Base-by-base conservation (phyloP, 2,888 invertebrate species). In the Cheilosia soror region DNA sequence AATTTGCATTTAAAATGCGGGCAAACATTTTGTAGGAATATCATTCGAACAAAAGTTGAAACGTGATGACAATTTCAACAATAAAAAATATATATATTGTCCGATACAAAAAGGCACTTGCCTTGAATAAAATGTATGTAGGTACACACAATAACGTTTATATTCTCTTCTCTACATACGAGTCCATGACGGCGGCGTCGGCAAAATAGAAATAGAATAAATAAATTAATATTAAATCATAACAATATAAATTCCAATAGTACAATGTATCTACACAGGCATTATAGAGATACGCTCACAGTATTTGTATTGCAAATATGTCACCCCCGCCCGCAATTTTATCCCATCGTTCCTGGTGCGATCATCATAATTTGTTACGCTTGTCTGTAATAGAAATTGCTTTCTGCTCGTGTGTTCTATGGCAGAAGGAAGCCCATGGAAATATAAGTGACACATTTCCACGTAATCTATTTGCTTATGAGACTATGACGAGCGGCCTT, bases 401-500 rank as follows among this genome's bases (percentile, higher is more conserved):
- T 81, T 20, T 72, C 75, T 77, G 68, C 69, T 47, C 47, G 66
- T 55, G 71, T 72, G 27, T 65, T 42, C 66, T 55, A 57, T 42
- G 42, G 53, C 37, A 66, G 62, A 62, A 73, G 68, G 79, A 79
- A 75, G 58, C 71, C 68, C 51, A 85, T 66, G 72, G 76, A 81
- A 77, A 81, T 85, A 85, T 87, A 87, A 88, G 85, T 88, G 86
- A 88, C 87, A 88, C 83, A 88, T 88, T 88, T 88, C 87, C 88
- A 87, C 88, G 87, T 88, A 88, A 88, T 88, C 88, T 88, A 88
- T 88, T 88, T 88, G 87, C 84, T 87, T 87, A 87, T 87, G 85
- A 85, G 85, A 85, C 85, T 85, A 85, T 85, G 85, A 85, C 85
- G 85, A 85, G 86, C 81, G 49, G 78, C 82, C 82, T 83, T 76